phyloP scores from a whole-genome alignment of 2,113 vertebrate genomes.

The Aramus guarauna region DNA sequence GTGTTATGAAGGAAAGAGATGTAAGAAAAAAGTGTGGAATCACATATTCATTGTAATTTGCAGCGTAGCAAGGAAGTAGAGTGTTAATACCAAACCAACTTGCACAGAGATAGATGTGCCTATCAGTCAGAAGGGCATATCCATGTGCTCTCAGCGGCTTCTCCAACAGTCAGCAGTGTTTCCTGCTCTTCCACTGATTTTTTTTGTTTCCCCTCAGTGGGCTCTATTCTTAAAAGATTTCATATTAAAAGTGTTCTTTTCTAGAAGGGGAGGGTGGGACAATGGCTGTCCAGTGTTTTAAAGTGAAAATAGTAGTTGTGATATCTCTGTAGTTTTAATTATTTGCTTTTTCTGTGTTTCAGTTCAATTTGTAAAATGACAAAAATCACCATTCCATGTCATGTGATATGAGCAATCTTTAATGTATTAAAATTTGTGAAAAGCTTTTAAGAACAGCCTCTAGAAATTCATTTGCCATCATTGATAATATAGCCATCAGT shows the following conservation, averaged over 20 bases:
- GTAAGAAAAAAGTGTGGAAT: background rate
- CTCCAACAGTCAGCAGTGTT: background rate
- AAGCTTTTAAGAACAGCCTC: background rate
- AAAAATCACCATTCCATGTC: background rate
- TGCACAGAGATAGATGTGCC: background rate
- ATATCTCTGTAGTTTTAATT: background rate
- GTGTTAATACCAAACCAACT: background rate
- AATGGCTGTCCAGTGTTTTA: background rate
- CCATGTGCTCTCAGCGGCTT: background rate
- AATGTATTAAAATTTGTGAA: background rate
- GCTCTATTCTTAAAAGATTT: background rate
- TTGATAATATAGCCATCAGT: background rate
- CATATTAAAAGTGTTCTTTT: background rate
- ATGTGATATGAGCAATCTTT: background rate
- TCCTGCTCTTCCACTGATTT: background rate
- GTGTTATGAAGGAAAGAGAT: background rate
- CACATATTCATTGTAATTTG: background rate
- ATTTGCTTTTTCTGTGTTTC: background rate
- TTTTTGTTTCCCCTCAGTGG: too few species aligned
- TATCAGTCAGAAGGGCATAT: background rate
- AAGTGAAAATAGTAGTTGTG: background rate
- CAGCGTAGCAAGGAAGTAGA: background rate
- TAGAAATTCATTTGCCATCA: background rate
- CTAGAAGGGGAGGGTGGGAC: background rate
- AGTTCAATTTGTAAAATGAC: background rate